These are phyloP conservation scores for Mustela lutreola DNA, from an alignment of 2,113 vertebrate species.

Conservation along the genomic window DNA sequence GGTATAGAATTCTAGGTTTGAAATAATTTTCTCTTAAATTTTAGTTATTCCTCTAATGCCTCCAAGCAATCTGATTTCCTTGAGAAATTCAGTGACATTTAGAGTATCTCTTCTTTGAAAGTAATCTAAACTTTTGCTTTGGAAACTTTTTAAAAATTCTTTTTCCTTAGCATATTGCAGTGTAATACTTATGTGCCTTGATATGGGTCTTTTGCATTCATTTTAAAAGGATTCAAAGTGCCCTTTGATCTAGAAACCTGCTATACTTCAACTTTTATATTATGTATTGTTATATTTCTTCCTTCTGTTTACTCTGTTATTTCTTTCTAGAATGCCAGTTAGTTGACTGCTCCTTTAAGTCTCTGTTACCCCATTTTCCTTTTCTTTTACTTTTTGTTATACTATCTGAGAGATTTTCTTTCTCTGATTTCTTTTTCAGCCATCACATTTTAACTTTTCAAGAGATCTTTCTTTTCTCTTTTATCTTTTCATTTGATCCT, in stretches of 20 bases:
- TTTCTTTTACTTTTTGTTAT: neutral
- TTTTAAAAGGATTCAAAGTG: neutral
- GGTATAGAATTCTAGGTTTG: neutral
- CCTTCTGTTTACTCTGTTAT: neutral
- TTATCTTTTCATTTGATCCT: conserved; percentile 38
- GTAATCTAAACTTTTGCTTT: neutral
- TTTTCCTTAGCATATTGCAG: neutral
- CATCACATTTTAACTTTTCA: neutral
- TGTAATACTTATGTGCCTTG: neutral
- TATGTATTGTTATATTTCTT: neutral
- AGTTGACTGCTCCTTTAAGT: neutral
- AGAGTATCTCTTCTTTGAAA: neutral
- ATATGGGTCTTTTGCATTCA: neutral
- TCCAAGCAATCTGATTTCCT: neutral
- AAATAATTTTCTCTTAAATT: conserved; percentile 28
- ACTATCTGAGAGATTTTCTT: neutral
- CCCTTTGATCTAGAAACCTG: neutral
- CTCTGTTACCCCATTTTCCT: neutral
- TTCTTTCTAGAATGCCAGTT: neutral
- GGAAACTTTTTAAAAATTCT: neutral
- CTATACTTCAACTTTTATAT: neutral
- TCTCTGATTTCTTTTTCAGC: neutral
- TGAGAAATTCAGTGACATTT: neutral
- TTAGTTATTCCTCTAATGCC: neutral
- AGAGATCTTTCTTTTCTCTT: neutral